Evolutionary conservation across 1,140 invertebrate species (phyloP), one percentile per base, ranked within the genome.

Genomic region (Meloidogyne exigua): DNA sequence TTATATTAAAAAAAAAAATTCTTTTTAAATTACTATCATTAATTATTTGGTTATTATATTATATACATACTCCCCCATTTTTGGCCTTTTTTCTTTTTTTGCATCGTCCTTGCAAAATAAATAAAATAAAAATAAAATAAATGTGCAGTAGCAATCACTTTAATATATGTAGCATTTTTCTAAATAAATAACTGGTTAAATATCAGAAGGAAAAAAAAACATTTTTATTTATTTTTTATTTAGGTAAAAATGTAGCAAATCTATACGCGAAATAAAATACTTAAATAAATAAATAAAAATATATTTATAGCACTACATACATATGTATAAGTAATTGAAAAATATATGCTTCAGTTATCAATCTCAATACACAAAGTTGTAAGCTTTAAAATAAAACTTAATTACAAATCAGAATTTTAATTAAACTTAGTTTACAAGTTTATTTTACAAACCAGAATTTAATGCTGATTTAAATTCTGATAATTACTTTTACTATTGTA

Each of bases 201-300:
- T n/a, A n/a, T n/a, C n/a, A 57, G 4, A n/a, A n/a, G 49, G 21
- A 57, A 57, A 39, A 32, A 32, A 32, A 32, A 32, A 32, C 2
- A 32, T 32, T n/a, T n/a, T n/a, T n/a, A n/a, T n/a, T 32, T 49
- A n/a, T 57, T 57, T 57, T 49, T 57, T 57, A 57, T 57, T 57
- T 57, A 57, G 49, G 49, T 57, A 57, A 57, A n/a, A 57, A 57
- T 57, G 49, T 57, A 57, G 49, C 49, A 57, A 57, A 57, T 57
- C 49, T n/a, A n/a, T n/a, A 57, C 49, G 49, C 28, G 28, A 7
- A 12, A 12, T 12, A n/a, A 15, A 44, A 44, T n/a, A 49, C 18
- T 5, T 49, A n/a, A n/a, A n/a, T 44, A 15, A 44, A 44, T 44
- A 18, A 42, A 13, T 44, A 44, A 44, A 15, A 44, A 13, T 15